Conservation (phyloP, 2,113 vertebrate species). For the Pao palembangensis region DNA sequence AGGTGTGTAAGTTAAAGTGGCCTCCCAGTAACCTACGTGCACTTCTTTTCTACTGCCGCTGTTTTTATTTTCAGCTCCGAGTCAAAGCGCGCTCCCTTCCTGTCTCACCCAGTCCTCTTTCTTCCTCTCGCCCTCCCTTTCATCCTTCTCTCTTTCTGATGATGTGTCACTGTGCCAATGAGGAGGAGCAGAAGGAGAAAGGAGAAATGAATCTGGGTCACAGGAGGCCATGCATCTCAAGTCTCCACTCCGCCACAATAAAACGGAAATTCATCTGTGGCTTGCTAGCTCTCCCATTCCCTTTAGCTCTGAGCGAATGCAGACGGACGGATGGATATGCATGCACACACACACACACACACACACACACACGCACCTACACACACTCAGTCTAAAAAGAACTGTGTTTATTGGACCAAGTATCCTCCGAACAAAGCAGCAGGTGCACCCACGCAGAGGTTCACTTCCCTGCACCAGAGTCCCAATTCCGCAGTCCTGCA, state of each 20-base stretch:
- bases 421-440: conserved; percentile 48
- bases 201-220: conserved; percentile 75
- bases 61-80: conserved; percentile 19
- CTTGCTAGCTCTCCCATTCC: conserved; percentile 36
- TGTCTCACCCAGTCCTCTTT: conserved; percentile 16
- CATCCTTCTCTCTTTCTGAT: conserved; percentile 33
- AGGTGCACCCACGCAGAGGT: conserved; percentile 42
- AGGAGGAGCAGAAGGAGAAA: conserved; percentile 57
- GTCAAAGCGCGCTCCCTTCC: conserved; percentile 6
- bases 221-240: conserved; percentile 78
- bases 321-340: conserved; percentile 3
- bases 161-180: conserved; percentile 55
- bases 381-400: conserved; percentile 28
- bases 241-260: conserved; percentile 66
- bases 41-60: conserved; percentile 7
- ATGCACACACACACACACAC: conserved; percentile 2
- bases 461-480: neutral
- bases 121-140: conserved; percentile 10
- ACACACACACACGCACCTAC: conserved; percentile 17
- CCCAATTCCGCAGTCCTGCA: neutral
- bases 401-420: conserved; percentile 48
- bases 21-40: conserved; percentile 8
- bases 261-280: conserved; percentile 69
- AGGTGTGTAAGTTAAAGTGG: conserved; percentile 26
- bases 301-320: conserved; percentile 17